Percentiles rank a stretch among this genome's conserved stretches.
Conservation (phyloP, 2,888 invertebrate species). For the Antheraea yamamai region DNA sequence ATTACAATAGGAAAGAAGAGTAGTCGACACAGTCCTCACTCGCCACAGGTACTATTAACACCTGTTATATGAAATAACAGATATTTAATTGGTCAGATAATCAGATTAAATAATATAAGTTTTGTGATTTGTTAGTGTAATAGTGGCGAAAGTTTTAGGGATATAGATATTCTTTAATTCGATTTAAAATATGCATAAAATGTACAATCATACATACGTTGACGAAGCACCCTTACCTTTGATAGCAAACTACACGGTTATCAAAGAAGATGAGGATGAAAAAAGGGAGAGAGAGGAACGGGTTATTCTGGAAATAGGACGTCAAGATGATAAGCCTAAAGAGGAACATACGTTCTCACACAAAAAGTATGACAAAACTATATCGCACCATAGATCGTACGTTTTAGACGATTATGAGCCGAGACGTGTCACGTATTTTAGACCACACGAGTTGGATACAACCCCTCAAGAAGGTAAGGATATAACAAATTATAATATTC, state of each 20-base stretch:
- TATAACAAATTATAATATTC: background rate
- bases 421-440: slow-evolving; percentile 59
- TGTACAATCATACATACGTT: slow-evolving; percentile 68
- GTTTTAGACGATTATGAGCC: slow-evolving; percentile 75
- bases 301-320: slow-evolving; percentile 77
- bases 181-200: slow-evolving; percentile 28
- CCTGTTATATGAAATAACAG: slow-evolving; percentile 30
- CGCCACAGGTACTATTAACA: slow-evolving; percentile 53
- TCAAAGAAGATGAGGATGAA: slow-evolving; percentile 66
- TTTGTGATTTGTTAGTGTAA: background rate
- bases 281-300: slow-evolving; percentile 66
- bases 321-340: slow-evolving; percentile 70
- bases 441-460: slow-evolving; percentile 67
- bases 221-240: slow-evolving; percentile 69
- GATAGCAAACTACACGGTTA: slow-evolving; percentile 66
- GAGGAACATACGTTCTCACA: slow-evolving; percentile 76
- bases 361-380: slow-evolving; percentile 79
- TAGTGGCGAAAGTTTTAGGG: background rate
- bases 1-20: slow-evolving; percentile 70
- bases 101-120: slow-evolving; percentile 1
- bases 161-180: background rate
- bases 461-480: slow-evolving; percentile 56
- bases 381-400: slow-evolving; percentile 73
- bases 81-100: slow-evolving; percentile 3
- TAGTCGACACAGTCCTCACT: slow-evolving; percentile 70